Base-by-base conservation (phyloP, 2,113 vertebrate species). In the Ophiodon elongatus region DNA sequence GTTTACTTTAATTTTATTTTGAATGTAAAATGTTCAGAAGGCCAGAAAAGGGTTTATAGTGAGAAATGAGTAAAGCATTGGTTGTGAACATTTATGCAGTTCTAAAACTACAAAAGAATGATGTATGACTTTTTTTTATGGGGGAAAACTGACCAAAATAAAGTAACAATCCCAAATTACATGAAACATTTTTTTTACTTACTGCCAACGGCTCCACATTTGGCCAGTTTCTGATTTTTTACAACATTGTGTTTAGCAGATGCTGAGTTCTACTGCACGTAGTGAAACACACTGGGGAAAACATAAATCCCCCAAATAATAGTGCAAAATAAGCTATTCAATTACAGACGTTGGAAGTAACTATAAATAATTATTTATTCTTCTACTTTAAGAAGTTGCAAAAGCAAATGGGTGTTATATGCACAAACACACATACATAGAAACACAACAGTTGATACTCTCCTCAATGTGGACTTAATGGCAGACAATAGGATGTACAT, bases 401-500 rank as follows among this genome's bases (percentile, higher is more conserved):
- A 60, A 17, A 31, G 29, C 27, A 60, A 31, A 29, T 19, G 25
- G 29, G 59, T 35, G n/a, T 50, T 9, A 52, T 52, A 52, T 23
- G 50, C 19, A 3, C n/a, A 43, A 47, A 65, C 50, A 23, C 50
- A 52, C 50, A 52, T 21, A 52, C 47, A 52, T 21, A 52, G 19
- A 52, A 19, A 52, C 47, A 52, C 9, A 35, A 47, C 27, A 56
- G 21, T 37, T 39, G 5, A 57, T 76, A 43, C 39, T 64, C 33
- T 64, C 64, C 8, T 67, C 14, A 45, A 6, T 15, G 23, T 41
- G 39, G 64, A 66, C n/a, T 50, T 67, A 33, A 60, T 59, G 14
- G 15, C 47, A 54, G 33, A 72, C 77, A 71, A 21, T 39, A 27
- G 43, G 45, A 59, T 27, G 31, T 14, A 69, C 64, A 90, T 71